Conservation (phyloP, 2,888 invertebrate species). For the Ypsolopha sequella region DNA sequence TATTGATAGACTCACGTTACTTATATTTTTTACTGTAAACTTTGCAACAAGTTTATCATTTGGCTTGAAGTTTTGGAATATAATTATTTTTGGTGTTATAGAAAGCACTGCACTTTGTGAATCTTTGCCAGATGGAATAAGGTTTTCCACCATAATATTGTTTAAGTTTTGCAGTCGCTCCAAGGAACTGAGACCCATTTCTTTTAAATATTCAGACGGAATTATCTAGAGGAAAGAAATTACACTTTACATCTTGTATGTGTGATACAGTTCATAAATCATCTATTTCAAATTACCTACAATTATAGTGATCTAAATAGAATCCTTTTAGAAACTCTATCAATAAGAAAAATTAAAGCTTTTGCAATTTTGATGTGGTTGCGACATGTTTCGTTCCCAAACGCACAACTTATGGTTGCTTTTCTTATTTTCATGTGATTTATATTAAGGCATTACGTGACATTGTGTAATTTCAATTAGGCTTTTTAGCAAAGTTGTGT, state of each 20-base stretch:
- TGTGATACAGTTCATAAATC: too few relatives aligned
- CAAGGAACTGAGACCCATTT: conserved; percentile 43
- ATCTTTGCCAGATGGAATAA: conserved; percentile 20
- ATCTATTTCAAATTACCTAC: too few relatives aligned
- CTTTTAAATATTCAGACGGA: conserved; percentile 48
- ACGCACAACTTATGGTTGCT: too few relatives aligned
- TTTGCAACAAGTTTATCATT: conserved; percentile 60
- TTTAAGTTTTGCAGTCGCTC: conserved; percentile 41
- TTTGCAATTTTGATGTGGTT: neutral
- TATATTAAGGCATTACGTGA: too few relatives aligned
- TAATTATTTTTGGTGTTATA: conserved; percentile 62
- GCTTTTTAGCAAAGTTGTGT: too few relatives aligned
- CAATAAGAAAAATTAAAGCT: neutral
- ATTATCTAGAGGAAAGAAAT: conserved; percentile 30
- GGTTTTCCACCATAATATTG: conserved; percentile 38
- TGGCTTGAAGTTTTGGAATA: conserved; percentile 73
- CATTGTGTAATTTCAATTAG: too few relatives aligned
- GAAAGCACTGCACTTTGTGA: conserved; percentile 29
- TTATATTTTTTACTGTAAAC: conserved; percentile 67
- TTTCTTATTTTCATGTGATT: too few relatives aligned
- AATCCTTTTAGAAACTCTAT: too few relatives aligned
- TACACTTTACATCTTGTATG: neutral
- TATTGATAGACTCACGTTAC: conserved; percentile 45
- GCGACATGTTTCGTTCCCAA: too few relatives aligned
- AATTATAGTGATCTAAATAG: too few relatives aligned